These are phyloP conservation scores for Scaptomyza montana DNA, from an alignment of 1,140 invertebrate species.

Conservation along the genomic window DNA sequence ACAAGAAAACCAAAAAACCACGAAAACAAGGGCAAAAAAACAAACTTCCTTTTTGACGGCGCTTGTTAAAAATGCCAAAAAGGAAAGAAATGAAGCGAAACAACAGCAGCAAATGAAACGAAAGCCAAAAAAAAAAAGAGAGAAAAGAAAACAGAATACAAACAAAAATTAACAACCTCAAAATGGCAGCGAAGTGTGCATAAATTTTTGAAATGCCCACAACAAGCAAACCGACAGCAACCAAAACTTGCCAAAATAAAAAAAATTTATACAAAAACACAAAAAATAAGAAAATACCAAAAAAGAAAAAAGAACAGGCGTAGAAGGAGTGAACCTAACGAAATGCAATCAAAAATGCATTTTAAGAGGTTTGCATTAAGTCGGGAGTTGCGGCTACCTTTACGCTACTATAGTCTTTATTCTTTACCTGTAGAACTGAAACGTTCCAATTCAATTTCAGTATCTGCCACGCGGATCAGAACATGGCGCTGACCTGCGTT, in stretches of 20 bases:
- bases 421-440: constrained; percentile 1
- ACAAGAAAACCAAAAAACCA: not conserved
- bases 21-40: constrained; percentile 15
- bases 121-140: constrained; percentile 39
- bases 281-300: constrained; percentile 23
- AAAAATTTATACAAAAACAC: constrained; percentile 14
- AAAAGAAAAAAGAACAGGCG: constrained; percentile 33
- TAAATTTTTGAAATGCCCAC: constrained; percentile 75
- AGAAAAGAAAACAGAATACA: constrained; percentile 3
- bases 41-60: constrained; percentile 78
- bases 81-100: constrained; percentile 56
- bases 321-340: constrained; percentile 52
- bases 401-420: not conserved
- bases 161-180: constrained; percentile 74
- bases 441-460: constrained; percentile 40
- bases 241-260: constrained; percentile 11
- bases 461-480: constrained; percentile 67
- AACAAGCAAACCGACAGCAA: constrained; percentile 44
- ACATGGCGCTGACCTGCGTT: constrained; percentile 67
- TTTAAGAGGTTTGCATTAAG: constrained; percentile 71
- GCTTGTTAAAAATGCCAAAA: constrained; percentile 77
- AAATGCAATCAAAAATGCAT: constrained; percentile 79
- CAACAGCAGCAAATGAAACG: constrained; percentile 33
- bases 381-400: constrained; percentile 27
- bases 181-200: constrained; percentile 78